Evolutionary conservation across 1,140 invertebrate genomes (phyloP), one percentile per base, ranked within the genome.

Genomic region (Bombus consobrinus): DNA sequence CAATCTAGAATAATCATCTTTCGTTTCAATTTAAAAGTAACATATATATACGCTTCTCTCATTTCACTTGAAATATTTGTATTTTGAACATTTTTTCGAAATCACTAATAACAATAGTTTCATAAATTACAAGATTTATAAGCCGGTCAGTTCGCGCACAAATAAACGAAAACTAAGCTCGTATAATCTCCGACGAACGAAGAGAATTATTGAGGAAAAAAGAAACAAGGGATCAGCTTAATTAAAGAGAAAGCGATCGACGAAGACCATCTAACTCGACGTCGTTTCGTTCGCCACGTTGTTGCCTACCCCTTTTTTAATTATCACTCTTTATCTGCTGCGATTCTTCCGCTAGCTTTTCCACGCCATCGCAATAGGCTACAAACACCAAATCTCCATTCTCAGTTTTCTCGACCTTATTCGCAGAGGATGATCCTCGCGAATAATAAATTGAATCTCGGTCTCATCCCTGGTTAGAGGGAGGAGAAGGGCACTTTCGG

Each of bases 391-490:
- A 25, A 41, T 69, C 59, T 43, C 59, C 78, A 86, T 79, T 86
- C 79, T 81, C 84, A 59, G 62, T 86, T 82, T 81, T 47, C 79
- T 69, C 79, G 71, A 75, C 69, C 84, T 86, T 86, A 81, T 75
- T 75, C 79, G 71, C 79, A 15, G 8, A 47, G 59, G 79, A 82
- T 81, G 59, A 86, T 86, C 71, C 72, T 43, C n/a, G 71, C 78
- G 84, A 86, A 86, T 86, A 86, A 86, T 86, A 86, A 86, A 86
- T 86, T 86, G 79, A 86, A 86, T 86, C 84, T 79, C 71, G 79
- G 84, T 59, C 79, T 86, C 84, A 86, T 81, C 72, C 74, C 84
- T 81, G 84, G 84, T 69, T 86, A 75, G 71, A 81, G 28, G 43
- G 25, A 64, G 84, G 59, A 74, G 43, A 69, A 72, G 53, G 71